Conservation (phyloP, 2,113 vertebrate genomes). For the Muscicapa adusta region DNA sequence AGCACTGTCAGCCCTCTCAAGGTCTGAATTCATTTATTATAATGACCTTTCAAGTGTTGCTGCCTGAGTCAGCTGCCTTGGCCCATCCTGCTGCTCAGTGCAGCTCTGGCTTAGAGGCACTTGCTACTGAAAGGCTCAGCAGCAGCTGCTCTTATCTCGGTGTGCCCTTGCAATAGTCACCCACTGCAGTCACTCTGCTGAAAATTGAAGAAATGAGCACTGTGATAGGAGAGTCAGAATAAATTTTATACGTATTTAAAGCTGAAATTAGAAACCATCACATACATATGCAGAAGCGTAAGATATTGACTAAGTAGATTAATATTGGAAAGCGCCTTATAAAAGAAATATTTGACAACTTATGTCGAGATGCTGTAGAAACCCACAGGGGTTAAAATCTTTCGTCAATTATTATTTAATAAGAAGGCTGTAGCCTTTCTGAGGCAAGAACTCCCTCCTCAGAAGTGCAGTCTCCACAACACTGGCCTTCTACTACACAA, state of each 20-base stretch:
- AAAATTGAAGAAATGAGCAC: neutral
- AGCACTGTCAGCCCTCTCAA: neutral
- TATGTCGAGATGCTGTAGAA: constrained; percentile 31
- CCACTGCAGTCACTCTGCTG: neutral
- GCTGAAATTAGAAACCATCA: constrained; percentile 23
- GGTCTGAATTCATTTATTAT: constrained; percentile 32
- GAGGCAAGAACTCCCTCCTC: neutral
- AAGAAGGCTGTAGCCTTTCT: neutral
- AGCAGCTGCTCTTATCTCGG: neutral
- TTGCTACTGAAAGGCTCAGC: neutral
- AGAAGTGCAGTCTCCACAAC: neutral
- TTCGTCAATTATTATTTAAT: constrained; percentile 36
- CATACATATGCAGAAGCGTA: constrained; percentile 38
- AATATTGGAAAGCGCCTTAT: constrained; percentile 47
- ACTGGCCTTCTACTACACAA: neutral
- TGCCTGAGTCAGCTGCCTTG: neutral
- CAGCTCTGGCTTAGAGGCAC: neutral
- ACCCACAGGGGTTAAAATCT: constrained; percentile 36
- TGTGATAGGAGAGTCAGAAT: neutral
- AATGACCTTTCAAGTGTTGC: constrained; percentile 20
- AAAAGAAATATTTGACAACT: constrained; percentile 52
- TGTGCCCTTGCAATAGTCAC: neutral
- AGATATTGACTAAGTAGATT: constrained; percentile 54
- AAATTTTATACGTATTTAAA: constrained; percentile 35
- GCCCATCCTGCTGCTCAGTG: neutral